These are phyloP conservation scores for Zaprionus tsacasi DNA, from an alignment of 1,140 invertebrate genomes.

Conservation along the genomic window DNA sequence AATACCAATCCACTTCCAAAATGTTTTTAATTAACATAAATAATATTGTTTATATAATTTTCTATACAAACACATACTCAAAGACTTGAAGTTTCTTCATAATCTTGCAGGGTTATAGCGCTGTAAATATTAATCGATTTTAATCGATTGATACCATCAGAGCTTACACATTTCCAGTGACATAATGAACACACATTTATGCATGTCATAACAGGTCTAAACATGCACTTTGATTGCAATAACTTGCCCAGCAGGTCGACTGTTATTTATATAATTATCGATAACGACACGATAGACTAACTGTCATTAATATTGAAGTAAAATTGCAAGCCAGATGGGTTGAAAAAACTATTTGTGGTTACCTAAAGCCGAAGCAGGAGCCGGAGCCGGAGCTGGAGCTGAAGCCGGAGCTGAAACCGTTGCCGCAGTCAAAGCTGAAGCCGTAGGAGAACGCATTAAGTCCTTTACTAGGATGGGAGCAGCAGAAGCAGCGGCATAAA, in stretches of 20 bases:
- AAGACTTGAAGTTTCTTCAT: too few relatives aligned
- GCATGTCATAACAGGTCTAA: background rate
- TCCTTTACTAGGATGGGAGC: background rate
- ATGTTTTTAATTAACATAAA: too few relatives aligned
- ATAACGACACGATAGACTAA: background rate
- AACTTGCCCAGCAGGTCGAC: background rate
- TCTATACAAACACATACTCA: too few relatives aligned
- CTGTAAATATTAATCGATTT: background rate
- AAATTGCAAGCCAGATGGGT: background rate
- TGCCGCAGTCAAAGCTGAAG: background rate
- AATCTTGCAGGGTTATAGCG: too few relatives aligned
- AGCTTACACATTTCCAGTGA: background rate
- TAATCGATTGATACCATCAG: background rate
- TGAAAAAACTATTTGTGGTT: constrained; percentile 7
- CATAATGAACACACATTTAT: background rate
- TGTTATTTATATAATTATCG: background rate
- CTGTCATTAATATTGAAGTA: background rate
- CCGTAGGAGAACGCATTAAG: background rate
- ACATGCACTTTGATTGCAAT: background rate
- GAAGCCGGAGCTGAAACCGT: background rate
- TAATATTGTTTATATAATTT: too few relatives aligned
- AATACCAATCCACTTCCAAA: too few relatives aligned
- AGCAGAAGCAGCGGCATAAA: background rate
- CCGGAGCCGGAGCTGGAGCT: background rate
- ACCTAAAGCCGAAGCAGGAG: constrained; percentile 19